phyloP scores from a whole-genome alignment of 92 coral and sea anemone species.

The Epizoanthus illoricatus region DNA sequence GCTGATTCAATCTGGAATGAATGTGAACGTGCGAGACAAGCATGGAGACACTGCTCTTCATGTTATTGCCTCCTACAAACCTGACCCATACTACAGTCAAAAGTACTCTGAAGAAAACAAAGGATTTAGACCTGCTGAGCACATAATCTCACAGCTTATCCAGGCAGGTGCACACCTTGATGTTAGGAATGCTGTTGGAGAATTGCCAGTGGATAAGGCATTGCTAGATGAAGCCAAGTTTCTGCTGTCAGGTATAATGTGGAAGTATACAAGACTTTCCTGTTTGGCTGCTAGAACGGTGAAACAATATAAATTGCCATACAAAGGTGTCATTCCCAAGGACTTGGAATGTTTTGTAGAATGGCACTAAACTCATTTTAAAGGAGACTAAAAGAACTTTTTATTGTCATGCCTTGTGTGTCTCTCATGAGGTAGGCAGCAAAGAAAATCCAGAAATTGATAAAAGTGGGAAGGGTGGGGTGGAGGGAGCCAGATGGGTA shows the following conservation, averaged over 20 bases:
- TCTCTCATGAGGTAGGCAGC: not conserved
- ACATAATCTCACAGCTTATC: conserved; percentile 31
- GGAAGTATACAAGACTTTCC: conserved; percentile 28
- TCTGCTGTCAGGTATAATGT: conserved; percentile 16
- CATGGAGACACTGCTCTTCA: conserved; percentile 55
- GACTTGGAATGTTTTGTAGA: conserved; percentile 23
- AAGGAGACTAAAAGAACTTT: not conserved
- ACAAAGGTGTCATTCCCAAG: conserved; percentile 18
- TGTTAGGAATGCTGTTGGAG: conserved; percentile 40
- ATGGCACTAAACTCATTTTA: not conserved
- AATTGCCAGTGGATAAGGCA: conserved; percentile 54
- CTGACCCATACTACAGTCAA: conserved; percentile 41
- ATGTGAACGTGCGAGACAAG: conserved; percentile 38
- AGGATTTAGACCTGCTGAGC: conserved; percentile 32
- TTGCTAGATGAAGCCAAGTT: conserved; percentile 43
- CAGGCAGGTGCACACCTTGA: conserved; percentile 50
- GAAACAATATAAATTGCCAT: conserved; percentile 6
- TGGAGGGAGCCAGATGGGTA: too few species aligned
- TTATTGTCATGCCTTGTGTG: not conserved
- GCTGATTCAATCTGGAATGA: conserved; percentile 44
- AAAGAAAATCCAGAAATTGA: not conserved
- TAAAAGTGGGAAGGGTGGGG: too few species aligned
- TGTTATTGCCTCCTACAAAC: conserved; percentile 42
- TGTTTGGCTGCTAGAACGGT: conserved; percentile 34
- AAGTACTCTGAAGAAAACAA: conserved; percentile 40